These are phyloP conservation scores for Amphibalanus amphitrite DNA, from an alignment of 1,140 invertebrate genomes.

Conservation along the genomic window DNA sequence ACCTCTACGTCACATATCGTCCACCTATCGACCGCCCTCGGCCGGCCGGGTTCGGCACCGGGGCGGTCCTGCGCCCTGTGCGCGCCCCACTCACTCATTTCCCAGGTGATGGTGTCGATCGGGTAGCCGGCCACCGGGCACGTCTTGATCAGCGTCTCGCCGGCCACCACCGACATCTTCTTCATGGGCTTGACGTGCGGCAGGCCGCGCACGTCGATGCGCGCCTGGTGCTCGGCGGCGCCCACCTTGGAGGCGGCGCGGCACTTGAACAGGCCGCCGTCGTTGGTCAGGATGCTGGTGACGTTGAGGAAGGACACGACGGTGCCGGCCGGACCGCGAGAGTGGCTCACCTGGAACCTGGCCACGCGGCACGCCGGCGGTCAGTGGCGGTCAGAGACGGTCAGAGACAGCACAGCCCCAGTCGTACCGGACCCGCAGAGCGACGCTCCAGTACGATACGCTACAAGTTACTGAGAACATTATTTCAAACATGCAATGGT, in stretches of 20 bases:
- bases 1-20: too few species aligned
- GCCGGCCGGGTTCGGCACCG: too few species aligned
- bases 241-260: conserved; percentile 82
- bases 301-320: conserved; percentile 88
- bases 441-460: too few species aligned
- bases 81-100: conserved; percentile 46
- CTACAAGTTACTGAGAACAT: too few species aligned
- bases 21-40: too few species aligned
- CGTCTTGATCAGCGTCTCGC: conserved; percentile 67
- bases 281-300: conserved; percentile 73
- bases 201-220: conserved; percentile 79
- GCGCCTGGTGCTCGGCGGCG: conserved; percentile 61
- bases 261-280: conserved; percentile 84
- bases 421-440: too few species aligned
- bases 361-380: too few species aligned
- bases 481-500: too few species aligned
- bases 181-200: conserved; percentile 80
- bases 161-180: conserved; percentile 84
- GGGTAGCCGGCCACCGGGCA: conserved; percentile 90
- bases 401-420: too few species aligned
- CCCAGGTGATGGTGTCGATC: conserved; percentile 83
- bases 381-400: too few species aligned
- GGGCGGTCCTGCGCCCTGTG: too few species aligned
- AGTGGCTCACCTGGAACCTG: conserved; percentile 62
- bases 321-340: conserved; percentile 70